Percentiles rank a stretch among this genome's conserved stretches.
These are phyloP conservation scores for Chorisops tibialis DNA, from an alignment of 2,888 invertebrate species.

Conservation along the genomic window DNA sequence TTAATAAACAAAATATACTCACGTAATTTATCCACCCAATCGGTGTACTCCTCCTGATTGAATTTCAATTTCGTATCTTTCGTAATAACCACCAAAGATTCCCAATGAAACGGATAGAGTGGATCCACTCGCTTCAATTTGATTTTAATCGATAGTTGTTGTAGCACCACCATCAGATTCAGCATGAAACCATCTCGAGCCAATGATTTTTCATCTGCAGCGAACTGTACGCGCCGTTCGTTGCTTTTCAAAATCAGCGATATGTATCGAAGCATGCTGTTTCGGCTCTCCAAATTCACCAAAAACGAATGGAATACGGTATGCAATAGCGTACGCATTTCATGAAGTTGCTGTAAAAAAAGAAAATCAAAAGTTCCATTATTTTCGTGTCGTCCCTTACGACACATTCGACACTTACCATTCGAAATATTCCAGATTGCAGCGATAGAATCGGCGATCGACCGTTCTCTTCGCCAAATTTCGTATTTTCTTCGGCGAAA, in stretches of 20 bases:
- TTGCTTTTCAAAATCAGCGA: constrained; percentile 75
- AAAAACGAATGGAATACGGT: constrained; percentile 80
- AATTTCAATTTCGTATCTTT: constrained; percentile 81
- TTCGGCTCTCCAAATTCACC: constrained; percentile 76
- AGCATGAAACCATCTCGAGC: constrained; percentile 95
- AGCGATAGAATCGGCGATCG: constrained; percentile 40
- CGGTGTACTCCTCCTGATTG: constrained; percentile 74
- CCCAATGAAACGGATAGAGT: constrained; percentile 82
- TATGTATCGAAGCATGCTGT: constrained; percentile 75
- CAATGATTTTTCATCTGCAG: constrained; percentile 80
- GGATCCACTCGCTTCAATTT: constrained; percentile 87
- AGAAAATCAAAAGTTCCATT: constrained; percentile 37
- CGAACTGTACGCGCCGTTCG: constrained; percentile 84
- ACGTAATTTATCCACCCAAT: constrained; percentile 70
- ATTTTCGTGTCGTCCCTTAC: constrained; percentile 14
- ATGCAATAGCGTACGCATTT: constrained; percentile 71
- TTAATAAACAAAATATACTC: constrained; percentile 40
- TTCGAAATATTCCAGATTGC: constrained; percentile 43
- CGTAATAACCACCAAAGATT: constrained; percentile 67
- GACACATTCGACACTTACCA: constrained; percentile 40
- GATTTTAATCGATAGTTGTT: constrained; percentile 84
- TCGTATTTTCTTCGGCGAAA: constrained; percentile 89
- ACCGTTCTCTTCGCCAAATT: constrained; percentile 73
- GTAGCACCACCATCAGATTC: constrained; percentile 87
- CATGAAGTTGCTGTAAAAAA: constrained; percentile 72